Evolutionary conservation across 2,797 vertebrate genomes (phyloP).

Genomic region (Centropyge bicolor): DNA sequence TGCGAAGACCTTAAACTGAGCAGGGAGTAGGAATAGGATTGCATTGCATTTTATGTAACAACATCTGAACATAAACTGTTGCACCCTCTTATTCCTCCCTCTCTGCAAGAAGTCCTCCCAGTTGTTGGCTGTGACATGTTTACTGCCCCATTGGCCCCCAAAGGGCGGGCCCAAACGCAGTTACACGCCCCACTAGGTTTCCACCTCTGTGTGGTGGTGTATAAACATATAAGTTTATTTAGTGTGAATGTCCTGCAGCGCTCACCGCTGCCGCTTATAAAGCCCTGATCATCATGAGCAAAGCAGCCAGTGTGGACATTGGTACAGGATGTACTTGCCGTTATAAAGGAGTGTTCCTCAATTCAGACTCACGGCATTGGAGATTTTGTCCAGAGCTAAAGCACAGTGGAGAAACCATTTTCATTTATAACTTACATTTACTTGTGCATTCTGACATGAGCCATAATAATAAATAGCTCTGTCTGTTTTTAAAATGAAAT

Average conservation of each 20-base stretch:
- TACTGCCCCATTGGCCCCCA: conserved; percentile 70
- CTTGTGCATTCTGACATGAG: neutral
- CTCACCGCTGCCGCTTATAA: conserved; percentile 58
- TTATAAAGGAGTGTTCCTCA: conserved; percentile 12
- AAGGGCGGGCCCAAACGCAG: conserved; percentile 68
- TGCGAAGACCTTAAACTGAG: conserved; percentile 47
- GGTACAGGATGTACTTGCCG: conserved; percentile 46
- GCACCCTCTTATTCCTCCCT: conserved; percentile 63
- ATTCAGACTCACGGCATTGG: neutral
- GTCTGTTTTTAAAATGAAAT: neutral
- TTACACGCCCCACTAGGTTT: conserved; percentile 84
- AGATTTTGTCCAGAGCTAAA: neutral
- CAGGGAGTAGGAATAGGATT: conserved; percentile 33
- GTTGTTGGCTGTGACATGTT: conserved; percentile 77
- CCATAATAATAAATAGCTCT: neutral
- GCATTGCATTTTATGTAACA: conserved; percentile 42
- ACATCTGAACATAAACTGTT: conserved; percentile 64
- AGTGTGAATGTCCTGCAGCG: conserved; percentile 81
- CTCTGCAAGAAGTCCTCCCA: conserved; percentile 41
- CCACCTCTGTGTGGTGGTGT: conserved; percentile 68
- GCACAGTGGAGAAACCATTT: neutral
- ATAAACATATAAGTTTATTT: conserved; percentile 87
- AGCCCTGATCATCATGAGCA: conserved; percentile 24
- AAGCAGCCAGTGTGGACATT: conserved; percentile 29
- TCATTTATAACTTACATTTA: neutral